phyloP scores from a whole-genome alignment of 2,113 vertebrate genomes.

The Saiga tatarica region DNA sequence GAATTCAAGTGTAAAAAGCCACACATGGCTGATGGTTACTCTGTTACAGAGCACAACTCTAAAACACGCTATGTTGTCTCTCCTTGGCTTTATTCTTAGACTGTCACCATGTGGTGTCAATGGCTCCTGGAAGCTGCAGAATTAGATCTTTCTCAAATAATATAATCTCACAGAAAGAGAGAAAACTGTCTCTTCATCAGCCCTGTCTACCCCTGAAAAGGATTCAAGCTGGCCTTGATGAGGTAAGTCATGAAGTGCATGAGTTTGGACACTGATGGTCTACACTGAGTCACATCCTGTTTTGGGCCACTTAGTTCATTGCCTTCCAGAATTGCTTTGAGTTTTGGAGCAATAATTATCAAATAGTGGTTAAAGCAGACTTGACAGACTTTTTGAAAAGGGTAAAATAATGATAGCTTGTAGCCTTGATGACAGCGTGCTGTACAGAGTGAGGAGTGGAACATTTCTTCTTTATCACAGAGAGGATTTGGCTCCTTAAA shows the following conservation, averaged over 20 bases:
- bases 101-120: not conserved
- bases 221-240: not conserved
- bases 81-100: not conserved
- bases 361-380: not conserved
- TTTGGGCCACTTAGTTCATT: not conserved
- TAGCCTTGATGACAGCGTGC: not conserved
- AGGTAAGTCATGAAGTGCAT: not conserved
- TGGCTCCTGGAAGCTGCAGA: not conserved
- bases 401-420: not conserved
- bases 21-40: not conserved
- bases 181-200: not conserved
- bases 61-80: not conserved
- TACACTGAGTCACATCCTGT: not conserved
- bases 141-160: not conserved
- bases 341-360: not conserved
- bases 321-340: not conserved
- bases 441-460: rapidly evolving
- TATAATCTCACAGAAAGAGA: not conserved
- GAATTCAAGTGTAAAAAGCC: not conserved
- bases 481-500: not conserved
- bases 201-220: not conserved
- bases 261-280: not conserved
- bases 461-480: not conserved
- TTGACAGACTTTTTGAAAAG: not conserved
- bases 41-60: not conserved